phyloP scores from a whole-genome alignment of 37 sponge, comb jelly and placozoan genomes.

The Hexactinellida sp. region DNA sequence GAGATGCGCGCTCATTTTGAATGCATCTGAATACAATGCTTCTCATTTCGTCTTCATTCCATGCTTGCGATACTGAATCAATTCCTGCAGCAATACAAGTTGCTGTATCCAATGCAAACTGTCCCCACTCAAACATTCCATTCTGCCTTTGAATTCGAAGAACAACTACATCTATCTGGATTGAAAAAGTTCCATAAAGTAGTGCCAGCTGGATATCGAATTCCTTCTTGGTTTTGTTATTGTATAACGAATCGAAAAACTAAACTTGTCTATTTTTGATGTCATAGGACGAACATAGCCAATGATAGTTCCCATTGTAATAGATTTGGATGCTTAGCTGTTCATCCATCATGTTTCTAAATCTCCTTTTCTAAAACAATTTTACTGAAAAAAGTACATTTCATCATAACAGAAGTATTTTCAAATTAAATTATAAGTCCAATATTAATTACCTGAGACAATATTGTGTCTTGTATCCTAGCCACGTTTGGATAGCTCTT shows the following conservation, averaged over 20 bases:
- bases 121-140: not conserved
- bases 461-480: not conserved
- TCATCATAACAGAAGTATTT: not conserved
- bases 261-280: not conserved
- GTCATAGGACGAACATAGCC: not conserved
- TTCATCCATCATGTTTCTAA: not conserved
- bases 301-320: not conserved
- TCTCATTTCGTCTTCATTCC: not conserved
- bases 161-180: not conserved
- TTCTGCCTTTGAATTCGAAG: not conserved
- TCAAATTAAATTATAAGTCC: not conserved
- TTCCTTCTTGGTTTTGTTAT: not conserved
- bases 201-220: not conserved
- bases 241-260: not conserved
- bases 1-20: not conserved
- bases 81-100: not conserved
- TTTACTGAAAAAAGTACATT: not conserved
- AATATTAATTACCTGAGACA: not conserved
- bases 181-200: not conserved
- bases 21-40: too few species aligned
- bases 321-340: not conserved
- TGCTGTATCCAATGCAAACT: not conserved
- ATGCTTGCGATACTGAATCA: not conserved
- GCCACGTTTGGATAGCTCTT: not conserved
- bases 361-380: not conserved